A percentile compares a stretch with the other conserved stretches of the same genome.
These are phyloP conservation scores for Pituophis catenifer DNA, from an alignment of 2,113 vertebrate species.

Conservation along the genomic window DNA sequence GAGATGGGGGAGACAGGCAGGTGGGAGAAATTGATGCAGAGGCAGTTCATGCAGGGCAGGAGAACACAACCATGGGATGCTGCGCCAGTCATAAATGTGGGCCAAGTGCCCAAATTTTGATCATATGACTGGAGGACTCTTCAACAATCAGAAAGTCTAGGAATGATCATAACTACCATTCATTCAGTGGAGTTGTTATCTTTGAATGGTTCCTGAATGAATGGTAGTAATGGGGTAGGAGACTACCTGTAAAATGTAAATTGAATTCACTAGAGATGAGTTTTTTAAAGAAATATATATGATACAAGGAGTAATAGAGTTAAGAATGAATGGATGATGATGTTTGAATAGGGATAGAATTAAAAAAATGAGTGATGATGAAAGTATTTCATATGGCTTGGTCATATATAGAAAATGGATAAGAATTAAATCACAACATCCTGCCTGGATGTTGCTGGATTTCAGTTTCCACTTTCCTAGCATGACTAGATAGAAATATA, in stretches of 20 bases:
- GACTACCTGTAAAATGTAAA: background rate
- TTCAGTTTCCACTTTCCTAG: background rate
- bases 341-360: background rate
- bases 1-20: background rate
- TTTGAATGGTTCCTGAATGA: background rate
- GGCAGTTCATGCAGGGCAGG: background rate
- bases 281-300: background rate
- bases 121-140: background rate
- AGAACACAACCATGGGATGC: background rate
- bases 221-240: background rate
- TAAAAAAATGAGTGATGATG: background rate
- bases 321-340: background rate
- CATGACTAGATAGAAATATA: background rate
- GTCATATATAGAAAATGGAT: background rate
- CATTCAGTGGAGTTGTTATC: background rate
- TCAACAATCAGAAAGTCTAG: background rate
- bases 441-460: background rate
- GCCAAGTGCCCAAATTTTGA: background rate
- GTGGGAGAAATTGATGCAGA: background rate
- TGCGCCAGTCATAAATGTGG: background rate
- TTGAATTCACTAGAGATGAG: background rate
- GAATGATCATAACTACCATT: background rate
- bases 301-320: background rate
- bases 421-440: background rate
- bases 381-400: background rate